Evolutionary conservation across 2,797 vertebrate species (phyloP).

Genomic region (Smutsia temminckii): DNA sequence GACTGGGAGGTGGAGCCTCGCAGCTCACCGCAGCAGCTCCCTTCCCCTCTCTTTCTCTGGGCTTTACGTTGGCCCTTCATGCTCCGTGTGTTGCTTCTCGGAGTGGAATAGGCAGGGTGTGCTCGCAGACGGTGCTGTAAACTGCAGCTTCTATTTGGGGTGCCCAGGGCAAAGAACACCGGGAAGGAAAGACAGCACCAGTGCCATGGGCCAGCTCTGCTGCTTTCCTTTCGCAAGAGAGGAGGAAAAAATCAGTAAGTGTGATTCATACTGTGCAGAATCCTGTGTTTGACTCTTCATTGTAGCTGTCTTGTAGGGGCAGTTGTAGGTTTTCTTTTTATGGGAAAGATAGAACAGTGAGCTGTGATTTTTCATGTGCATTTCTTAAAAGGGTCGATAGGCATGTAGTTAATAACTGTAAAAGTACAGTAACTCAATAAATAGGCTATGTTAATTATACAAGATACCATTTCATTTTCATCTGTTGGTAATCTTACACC

Average conservation of each 20-base stretch:
- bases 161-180: constrained; percentile 64
- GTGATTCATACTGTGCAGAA: constrained; percentile 50
- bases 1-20: constrained; percentile 83
- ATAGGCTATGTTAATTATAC: background rate
- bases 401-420: constrained; percentile 28
- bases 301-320: constrained; percentile 58
- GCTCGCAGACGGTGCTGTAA: constrained; percentile 33
- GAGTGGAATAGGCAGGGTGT: constrained; percentile 71
- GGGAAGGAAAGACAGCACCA: constrained; percentile 70
- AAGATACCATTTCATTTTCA: constrained; percentile 62
- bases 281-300: constrained; percentile 23
- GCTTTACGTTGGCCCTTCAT: constrained; percentile 48
- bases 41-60: constrained; percentile 74
- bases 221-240: constrained; percentile 96
- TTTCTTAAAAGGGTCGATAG: constrained; percentile 3
- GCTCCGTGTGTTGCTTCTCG: constrained; percentile 44
- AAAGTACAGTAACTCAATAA: background rate
- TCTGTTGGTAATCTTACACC: constrained; percentile 43
- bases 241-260: constrained; percentile 98
- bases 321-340: background rate
- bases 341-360: constrained; percentile 22
- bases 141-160: constrained; percentile 68
- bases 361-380: constrained; percentile 35
- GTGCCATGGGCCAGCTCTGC: constrained; percentile 97
- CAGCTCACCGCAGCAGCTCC: constrained; percentile 77